Percentiles rank a stretch among this genome's conserved stretches.
Evolutionary conservation across 2,797 vertebrate genomes (phyloP).

Genomic region (Pipistrellus kuhlii): DNA sequence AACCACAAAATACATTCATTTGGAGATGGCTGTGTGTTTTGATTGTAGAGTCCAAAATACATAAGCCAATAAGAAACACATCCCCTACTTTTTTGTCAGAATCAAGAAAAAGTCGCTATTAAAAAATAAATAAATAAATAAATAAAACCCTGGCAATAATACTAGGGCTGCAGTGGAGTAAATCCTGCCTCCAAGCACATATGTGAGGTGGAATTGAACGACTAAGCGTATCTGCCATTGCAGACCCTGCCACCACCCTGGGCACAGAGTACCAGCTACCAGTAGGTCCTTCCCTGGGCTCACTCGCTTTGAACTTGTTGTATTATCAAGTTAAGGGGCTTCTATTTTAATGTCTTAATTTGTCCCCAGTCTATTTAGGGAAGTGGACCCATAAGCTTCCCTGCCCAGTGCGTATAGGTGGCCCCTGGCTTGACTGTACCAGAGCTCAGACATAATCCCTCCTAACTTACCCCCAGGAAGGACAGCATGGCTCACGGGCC

Average conservation of each 20-base stretch:
- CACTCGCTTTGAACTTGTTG: neutral
- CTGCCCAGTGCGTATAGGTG: neutral
- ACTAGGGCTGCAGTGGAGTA: neutral
- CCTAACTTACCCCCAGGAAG: neutral
- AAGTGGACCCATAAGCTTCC: neutral
- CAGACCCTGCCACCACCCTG: neutral
- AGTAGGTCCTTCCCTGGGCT: neutral
- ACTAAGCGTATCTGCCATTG: neutral
- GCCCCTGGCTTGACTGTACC: neutral
- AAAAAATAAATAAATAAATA: no score
- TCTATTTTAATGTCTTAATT: neutral
- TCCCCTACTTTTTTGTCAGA: neutral
- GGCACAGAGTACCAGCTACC: neutral
- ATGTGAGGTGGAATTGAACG: neutral
- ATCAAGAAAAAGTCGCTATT: neutral
- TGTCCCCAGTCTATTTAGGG: neutral
- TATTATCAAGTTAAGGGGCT: neutral
- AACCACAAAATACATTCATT: neutral
- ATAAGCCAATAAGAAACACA: neutral
- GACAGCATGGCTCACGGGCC: neutral
- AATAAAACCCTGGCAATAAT: neutral
- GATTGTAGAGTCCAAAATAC: neutral
- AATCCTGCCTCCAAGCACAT: neutral
- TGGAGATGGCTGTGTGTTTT: neutral
- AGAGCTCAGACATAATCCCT: neutral